phyloP scores from a whole-genome alignment of 1,140 invertebrate genomes.

The Drosophila sp. region DNA sequence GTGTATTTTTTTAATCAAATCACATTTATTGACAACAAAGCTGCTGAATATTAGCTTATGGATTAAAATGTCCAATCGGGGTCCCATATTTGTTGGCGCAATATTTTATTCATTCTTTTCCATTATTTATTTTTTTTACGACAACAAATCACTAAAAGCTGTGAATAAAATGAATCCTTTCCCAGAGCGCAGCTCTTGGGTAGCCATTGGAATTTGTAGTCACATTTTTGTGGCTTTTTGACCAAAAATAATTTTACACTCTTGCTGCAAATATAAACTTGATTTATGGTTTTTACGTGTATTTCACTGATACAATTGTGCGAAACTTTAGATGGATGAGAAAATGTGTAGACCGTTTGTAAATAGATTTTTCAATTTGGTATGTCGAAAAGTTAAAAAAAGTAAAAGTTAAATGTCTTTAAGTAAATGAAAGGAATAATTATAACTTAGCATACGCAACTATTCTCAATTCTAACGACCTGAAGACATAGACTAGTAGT shows the following conservation, averaged over 20 bases:
- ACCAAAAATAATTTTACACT: slow-evolving; percentile 1
- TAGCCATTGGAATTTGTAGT: not conserved
- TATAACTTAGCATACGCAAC: not conserved
- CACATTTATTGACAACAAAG: slow-evolving; percentile 4
- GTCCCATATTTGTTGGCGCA: not conserved
- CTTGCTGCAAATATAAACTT: not conserved
- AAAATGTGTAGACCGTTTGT: no score
- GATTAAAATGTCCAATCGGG: not conserved
- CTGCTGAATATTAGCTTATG: not conserved
- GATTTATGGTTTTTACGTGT: slow-evolving; percentile 2
- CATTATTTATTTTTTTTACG: slow-evolving; percentile 1
- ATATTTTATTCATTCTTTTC: slow-evolving; percentile 3
- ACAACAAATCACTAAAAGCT: not conserved
- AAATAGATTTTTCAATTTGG: not conserved
- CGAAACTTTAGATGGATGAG: no score
- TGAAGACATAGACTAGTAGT: not conserved
- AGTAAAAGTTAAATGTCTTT: not conserved
- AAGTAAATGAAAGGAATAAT: no score
- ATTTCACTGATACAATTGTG: no score
- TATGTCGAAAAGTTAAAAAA: not conserved
- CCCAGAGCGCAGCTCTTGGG: not conserved
- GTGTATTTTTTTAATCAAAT: not conserved
- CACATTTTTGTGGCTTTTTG: not conserved
- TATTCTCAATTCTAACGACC: not conserved
- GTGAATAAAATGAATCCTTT: slow-evolving; percentile 4